Conservation (phyloP, 2,113 vertebrate genomes). For the Gadus macrocephalus region DNA sequence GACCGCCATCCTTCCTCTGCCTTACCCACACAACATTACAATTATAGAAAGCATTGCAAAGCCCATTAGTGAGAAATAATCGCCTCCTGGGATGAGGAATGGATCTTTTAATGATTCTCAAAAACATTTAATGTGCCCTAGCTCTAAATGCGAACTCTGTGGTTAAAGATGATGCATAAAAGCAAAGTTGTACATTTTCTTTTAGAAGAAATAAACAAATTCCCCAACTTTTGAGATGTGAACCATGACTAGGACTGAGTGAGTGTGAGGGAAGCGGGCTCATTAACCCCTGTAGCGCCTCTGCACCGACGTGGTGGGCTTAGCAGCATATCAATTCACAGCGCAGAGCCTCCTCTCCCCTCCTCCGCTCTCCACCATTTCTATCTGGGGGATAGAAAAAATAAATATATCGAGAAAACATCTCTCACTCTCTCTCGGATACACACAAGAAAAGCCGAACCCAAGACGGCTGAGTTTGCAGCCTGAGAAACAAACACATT, state of each 20-base stretch:
- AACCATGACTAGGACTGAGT: neutral
- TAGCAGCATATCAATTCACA: slow-evolving; percentile 2
- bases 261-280: neutral
- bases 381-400: neutral
- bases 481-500: too few species aligned
- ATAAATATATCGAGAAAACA: neutral
- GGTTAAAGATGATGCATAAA: neutral
- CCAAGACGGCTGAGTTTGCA: too few species aligned
- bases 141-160: neutral
- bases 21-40: slow-evolving; percentile 42
- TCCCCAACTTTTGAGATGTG: neutral
- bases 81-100: neutral
- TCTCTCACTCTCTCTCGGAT: too few species aligned
- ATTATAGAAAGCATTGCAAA: slow-evolving; percentile 39
- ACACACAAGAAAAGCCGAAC: too few species aligned
- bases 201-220: neutral
- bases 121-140: neutral
- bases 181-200: neutral
- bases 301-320: neutral
- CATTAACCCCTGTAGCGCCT: neutral
- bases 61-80: slow-evolving; percentile 27
- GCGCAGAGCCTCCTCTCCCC: neutral
- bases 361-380: neutral
- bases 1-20: slow-evolving; percentile 58
- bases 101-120: neutral